Conservation (phyloP, 2,797 vertebrate species). For the Onychomys torridus region DNA sequence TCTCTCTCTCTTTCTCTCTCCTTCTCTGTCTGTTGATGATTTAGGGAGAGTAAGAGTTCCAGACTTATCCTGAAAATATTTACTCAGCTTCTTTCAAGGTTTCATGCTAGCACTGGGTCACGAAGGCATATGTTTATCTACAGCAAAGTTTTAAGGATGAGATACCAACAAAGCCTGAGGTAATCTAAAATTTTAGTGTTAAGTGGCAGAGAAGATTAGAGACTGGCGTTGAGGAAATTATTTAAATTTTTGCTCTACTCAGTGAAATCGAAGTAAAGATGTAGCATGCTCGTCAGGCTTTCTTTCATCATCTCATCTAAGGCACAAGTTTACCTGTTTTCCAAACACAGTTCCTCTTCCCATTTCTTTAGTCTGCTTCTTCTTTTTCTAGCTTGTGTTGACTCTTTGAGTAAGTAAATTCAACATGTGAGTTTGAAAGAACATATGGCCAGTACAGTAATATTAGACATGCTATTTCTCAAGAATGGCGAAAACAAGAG, state of each 20-base stretch:
- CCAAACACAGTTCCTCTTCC: not conserved
- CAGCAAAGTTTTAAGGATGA: slow-evolving; percentile 43
- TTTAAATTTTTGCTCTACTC: slow-evolving; percentile 33
- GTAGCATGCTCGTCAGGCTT: not conserved
- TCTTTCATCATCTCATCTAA: not conserved
- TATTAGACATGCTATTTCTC: not conserved
- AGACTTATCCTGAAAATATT: slow-evolving; percentile 81
- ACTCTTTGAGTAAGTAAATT: not conserved
- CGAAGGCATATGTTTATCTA: slow-evolving; percentile 56
- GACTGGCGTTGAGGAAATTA: slow-evolving; percentile 1
- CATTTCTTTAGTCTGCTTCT: not conserved
- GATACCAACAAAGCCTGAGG: not conserved
- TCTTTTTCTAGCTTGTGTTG: not conserved
- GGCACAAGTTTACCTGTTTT: not conserved
- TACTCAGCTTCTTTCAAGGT: slow-evolving; percentile 71
- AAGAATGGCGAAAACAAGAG: not conserved
- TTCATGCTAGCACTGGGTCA: slow-evolving; percentile 40
- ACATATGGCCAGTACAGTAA: not conserved
- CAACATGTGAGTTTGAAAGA: not conserved
- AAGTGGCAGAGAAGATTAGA: slow-evolving; percentile 50
- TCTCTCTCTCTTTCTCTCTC: slow-evolving; percentile 27
- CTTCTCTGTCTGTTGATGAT: slow-evolving; percentile 55
- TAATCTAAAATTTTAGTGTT: slow-evolving; percentile 19
- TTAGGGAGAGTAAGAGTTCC: slow-evolving; percentile 61
- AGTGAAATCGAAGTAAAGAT: slow-evolving; percentile 26